Base-by-base conservation (phyloP, 2,888 invertebrate genomes). In the Dromius quadrimaculatus region DNA sequence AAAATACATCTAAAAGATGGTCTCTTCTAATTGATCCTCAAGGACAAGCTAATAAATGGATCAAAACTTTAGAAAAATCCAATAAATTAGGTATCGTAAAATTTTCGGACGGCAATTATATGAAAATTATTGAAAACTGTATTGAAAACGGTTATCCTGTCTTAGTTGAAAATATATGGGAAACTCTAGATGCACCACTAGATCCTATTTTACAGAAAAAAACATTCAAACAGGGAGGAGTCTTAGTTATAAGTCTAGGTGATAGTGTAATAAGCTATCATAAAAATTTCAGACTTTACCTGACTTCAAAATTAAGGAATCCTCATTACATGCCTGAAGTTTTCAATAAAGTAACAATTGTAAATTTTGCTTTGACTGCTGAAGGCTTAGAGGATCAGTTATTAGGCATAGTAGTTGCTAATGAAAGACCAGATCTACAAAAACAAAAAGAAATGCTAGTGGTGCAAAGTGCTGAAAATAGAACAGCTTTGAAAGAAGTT, bases 291-390 rank as follows among this genome's bases (percentile, higher is more conserved):
- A 85, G 89, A 74, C 84, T 94, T 68, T 94, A 93, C 79, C 88
- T 94, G 83, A 93, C 93, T 1, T 92, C 93, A 1, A 93, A 93
- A 80, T 82, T 93, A 47, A 86, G 92, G 71, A 94, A 94, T 82
- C 94, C 94, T 0, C 93, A 94, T 83, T 94, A 92, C 81, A 84
- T 92, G 65, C 94, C 94, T 0, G 94, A 94, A 84, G 87, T 93
- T 1, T 92, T 92, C 74, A 92, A 92, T 76, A 92, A 92, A 83
- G 92, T 93, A 0, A 92, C 92, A 0, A 83, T 94, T 38, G 89
- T 94, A 23, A 94, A 94, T 82, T 94, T 94, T 83, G 91, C 92
- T 71, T 85, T 94, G 57, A 94, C 93, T 1, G 87, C 91, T 74
- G 91, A 92, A 78, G 94, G 94, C 4, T 83, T 94, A 68, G 91